phyloP scores from a whole-genome alignment of 2,113 vertebrate genomes.

The Lates calcarifer region DNA sequence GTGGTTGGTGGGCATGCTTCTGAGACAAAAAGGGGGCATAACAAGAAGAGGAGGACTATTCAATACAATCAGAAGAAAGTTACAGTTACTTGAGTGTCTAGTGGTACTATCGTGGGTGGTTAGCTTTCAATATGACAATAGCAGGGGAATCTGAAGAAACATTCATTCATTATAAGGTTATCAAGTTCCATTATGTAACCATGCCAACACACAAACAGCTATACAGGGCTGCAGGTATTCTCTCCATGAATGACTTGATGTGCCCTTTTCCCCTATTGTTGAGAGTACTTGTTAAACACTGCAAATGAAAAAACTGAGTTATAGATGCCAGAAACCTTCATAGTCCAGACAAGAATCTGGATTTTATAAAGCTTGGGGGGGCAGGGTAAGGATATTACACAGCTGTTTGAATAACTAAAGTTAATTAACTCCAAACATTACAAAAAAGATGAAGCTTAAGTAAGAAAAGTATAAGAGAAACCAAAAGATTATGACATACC shows the following conservation, averaged over 20 bases:
- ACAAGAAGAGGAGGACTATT: conserved; percentile 10
- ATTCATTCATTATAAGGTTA: neutral
- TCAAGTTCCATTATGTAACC: neutral
- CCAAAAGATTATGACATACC: neutral
- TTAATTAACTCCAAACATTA: neutral
- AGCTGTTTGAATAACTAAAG: neutral
- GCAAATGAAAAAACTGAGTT: neutral
- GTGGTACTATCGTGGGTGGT: neutral
- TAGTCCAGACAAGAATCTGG: conserved; percentile 8
- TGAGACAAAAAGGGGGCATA: conserved; percentile 35
- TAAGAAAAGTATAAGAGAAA: conserved; percentile 6
- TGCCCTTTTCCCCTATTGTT: neutral
- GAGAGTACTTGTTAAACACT: conserved; percentile 5
- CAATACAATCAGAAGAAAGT: conserved; percentile 2
- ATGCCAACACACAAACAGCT: neutral
- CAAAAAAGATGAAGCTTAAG: neutral
- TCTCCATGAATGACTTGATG: neutral
- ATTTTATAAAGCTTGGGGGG: neutral
- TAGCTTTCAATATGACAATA: conserved; percentile 3
- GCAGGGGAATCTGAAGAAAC: neutral
- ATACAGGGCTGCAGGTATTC: neutral
- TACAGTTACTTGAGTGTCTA: neutral
- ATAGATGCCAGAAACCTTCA: conserved; percentile 7
- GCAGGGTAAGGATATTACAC: conserved; percentile 9
- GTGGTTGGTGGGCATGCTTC: conserved; percentile 67